Evolutionary conservation across 2,113 vertebrate genomes (phyloP).

Genomic region (Hucho hucho): DNA sequence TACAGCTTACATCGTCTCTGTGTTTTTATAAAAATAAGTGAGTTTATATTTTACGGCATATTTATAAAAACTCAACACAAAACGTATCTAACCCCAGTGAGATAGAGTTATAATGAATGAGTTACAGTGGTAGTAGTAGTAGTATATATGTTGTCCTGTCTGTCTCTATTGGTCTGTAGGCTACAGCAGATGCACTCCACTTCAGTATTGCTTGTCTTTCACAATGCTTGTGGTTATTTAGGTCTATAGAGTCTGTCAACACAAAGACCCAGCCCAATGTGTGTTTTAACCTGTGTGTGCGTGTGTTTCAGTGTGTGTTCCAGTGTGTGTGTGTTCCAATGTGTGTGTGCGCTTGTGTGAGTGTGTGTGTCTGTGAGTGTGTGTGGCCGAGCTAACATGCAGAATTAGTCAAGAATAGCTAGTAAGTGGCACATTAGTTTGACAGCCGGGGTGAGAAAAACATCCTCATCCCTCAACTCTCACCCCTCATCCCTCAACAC

Average conservation of each 20-base stretch:
- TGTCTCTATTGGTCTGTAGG: conserved; percentile 22
- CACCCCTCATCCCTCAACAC: neutral
- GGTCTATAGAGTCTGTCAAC: neutral
- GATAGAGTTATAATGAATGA: conserved; percentile 38
- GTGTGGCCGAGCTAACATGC: conserved; percentile 64
- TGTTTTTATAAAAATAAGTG: conserved; percentile 73
- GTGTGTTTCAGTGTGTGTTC: conserved; percentile 18
- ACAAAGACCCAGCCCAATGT: conserved; percentile 26
- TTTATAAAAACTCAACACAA: conserved; percentile 36
- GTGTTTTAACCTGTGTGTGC: conserved; percentile 20
- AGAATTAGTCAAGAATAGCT: conserved; percentile 49
- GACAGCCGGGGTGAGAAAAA: conserved; percentile 11
- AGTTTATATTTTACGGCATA: conserved; percentile 56
- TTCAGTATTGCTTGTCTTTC: conserved; percentile 65
- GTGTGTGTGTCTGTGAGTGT: conserved; percentile 21
- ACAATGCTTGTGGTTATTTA: neutral
- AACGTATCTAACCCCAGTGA: conserved; percentile 31
- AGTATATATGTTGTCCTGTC: conserved; percentile 15
- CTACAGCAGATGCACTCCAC: conserved; percentile 19
- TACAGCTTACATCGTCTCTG: conserved; percentile 45
- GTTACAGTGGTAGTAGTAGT: conserved; percentile 38
- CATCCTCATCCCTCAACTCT: neutral
- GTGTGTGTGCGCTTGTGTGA: conserved; percentile 24
- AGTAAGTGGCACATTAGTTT: conserved; percentile 31
- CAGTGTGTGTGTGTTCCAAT: conserved; percentile 34